Evolutionary conservation across 2,113 vertebrate species (phyloP).

Genomic region (Oncorhynchus keta): DNA sequence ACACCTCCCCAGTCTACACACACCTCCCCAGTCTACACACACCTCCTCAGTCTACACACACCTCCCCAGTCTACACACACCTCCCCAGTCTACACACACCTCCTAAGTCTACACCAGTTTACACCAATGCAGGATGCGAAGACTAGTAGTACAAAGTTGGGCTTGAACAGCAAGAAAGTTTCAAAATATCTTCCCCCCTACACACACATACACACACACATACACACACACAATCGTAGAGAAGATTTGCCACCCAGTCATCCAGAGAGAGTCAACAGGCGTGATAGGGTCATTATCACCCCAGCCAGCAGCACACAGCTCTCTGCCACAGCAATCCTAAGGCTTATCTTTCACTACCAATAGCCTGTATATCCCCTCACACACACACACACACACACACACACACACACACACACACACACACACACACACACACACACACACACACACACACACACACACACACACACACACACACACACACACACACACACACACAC

Average conservation of each 20-base stretch:
- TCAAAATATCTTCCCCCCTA: slow-evolving; percentile 1
- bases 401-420: not conserved
- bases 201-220: slow-evolving; percentile 23
- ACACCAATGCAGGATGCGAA: not conserved
- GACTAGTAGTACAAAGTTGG: not conserved
- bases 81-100: no score
- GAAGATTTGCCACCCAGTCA: not conserved
- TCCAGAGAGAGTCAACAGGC: slow-evolving; percentile 10
- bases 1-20: no score
- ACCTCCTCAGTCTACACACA: no score
- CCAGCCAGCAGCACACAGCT: slow-evolving; percentile 41
- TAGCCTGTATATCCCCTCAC: slow-evolving; percentile 28
- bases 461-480: not conserved
- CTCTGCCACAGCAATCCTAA: slow-evolving; percentile 46
- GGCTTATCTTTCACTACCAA: slow-evolving; percentile 58
- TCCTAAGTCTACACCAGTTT: not conserved
- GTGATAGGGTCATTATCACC: slow-evolving; percentile 52
- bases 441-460: not conserved
- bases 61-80: no score
- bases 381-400: not conserved
- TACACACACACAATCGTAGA: slow-evolving; percentile 17
- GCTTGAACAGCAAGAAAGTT: not conserved
- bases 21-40: not conserved
- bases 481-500: not conserved
- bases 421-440: not conserved